Evolutionary conservation across 2,113 vertebrate genomes (phyloP), one percentile per base, ranked within the genome.

Genomic region (Sebastes fasciatus): DNA sequence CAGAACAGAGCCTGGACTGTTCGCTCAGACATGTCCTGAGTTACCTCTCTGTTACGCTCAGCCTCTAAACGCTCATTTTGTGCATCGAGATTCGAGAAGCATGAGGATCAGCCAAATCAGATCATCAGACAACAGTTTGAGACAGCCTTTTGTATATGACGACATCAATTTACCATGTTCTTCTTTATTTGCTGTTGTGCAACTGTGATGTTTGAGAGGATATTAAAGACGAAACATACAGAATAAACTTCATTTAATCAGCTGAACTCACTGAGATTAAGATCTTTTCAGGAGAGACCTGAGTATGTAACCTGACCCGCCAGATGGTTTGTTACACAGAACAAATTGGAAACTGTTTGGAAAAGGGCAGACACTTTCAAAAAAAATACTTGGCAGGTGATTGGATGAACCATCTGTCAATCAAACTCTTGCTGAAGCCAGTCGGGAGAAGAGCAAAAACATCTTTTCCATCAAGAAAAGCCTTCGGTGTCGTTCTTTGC

Each of bases 1-100:
- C 73, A 68, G 55, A 62, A 81, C 82, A 83, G 83, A 83, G 81
- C 58, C 23, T 0, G 7, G 19, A 21, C 68, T 83, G 86, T 88
- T 81, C 4, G 62, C 58, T 83, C 82, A 81, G 73, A 83, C 86
- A n/a, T 1, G 79, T 77, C 61, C 62, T 63, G 67, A 21, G 48
- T 58, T 57, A 43, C 49, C 43, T 51, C 54, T 55, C 14, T 58
- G 74, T 61, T n/a, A n/a, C 13, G 49, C 19, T 23, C 17, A 1
- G 9, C 13, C 6, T 52, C 7, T 26, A 10, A 48, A 40, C 1
- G 2, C 63, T 43, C 4, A 19, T 21, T 40, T 48, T 55, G 10
- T 46, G 57, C 48, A 58, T 51, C 19, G 13, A n/a, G 63, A 46
- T 11, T 26, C 10, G 5, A 26, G 10, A 57, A 46, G 7, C 8